Percentiles rank a stretch among this genome's conserved stretches.
Evolutionary conservation across 1,140 invertebrate genomes (phyloP).

Genomic region (Wiebesia pumilae): DNA sequence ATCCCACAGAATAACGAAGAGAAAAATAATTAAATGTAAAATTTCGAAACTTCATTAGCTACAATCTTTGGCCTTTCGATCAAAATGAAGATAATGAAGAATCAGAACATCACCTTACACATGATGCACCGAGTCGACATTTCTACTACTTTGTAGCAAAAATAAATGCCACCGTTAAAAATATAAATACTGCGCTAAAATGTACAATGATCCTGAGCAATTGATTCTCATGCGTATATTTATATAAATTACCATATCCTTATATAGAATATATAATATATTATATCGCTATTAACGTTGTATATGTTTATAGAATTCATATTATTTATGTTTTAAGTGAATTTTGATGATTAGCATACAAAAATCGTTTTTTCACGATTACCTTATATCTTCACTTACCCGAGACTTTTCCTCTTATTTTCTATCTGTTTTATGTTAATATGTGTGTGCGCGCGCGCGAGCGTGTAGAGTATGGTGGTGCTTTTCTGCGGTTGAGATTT

Average conservation of each 20-base stretch:
- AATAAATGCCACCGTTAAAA: slow-evolving; percentile 62
- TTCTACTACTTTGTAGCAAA: slow-evolving; percentile 65
- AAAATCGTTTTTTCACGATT: neutral
- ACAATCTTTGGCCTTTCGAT: neutral
- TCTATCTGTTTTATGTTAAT: neutral
- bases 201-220: slow-evolving; percentile 58
- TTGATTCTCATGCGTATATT: slow-evolving; percentile 37
- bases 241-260: neutral
- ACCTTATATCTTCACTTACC: neutral
- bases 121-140: neutral
- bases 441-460: no score
- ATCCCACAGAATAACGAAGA: neutral
- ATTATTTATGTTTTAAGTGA: slow-evolving; percentile 32
- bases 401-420: neutral
- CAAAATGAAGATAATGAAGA: neutral
- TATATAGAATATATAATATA: slow-evolving; percentile 39
- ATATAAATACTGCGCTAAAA: slow-evolving; percentile 37
- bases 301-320: slow-evolving; percentile 17
- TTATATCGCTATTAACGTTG: neutral
- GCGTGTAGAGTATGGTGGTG: neutral
- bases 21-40: neutral
- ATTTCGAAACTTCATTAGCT: neutral
- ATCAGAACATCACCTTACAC: neutral
- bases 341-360: slow-evolving; percentile 46
- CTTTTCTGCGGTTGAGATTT: neutral